These are phyloP conservation scores for Tetramorium simillimum DNA, from an alignment of 1,140 invertebrate species.

Conservation along the genomic window DNA sequence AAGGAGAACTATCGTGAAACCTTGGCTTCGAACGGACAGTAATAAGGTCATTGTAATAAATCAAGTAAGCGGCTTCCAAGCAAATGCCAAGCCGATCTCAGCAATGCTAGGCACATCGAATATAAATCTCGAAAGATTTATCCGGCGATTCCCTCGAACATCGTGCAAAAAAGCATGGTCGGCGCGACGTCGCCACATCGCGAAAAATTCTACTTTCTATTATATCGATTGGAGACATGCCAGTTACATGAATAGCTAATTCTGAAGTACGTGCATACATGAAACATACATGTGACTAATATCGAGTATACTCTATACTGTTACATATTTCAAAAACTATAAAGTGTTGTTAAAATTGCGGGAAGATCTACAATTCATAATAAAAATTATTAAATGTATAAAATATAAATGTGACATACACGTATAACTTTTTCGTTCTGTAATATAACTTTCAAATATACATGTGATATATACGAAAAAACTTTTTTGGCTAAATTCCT, in stretches of 20 bases:
- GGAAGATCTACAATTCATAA: background rate
- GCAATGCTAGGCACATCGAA: conserved; percentile 37
- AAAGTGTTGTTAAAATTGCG: background rate
- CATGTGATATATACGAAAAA: background rate
- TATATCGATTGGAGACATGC: conserved; percentile 42
- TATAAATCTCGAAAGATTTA: conserved; percentile 65
- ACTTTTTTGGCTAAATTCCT: background rate
- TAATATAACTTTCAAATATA: background rate
- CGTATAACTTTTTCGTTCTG: background rate
- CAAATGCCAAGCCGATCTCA: conserved; percentile 58
- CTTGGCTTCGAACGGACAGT: conserved; percentile 1
- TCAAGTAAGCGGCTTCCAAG: conserved; percentile 38
- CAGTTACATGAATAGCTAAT: conserved; percentile 13
- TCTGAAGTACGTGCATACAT: background rate
- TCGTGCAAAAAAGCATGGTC: conserved; percentile 22
- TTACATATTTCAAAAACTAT: background rate
- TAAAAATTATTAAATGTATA: background rate
- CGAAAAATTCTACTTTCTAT: conserved; percentile 33
- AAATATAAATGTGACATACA: background rate
- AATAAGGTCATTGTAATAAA: conserved; percentile 61
- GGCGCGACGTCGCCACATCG: conserved; percentile 10
- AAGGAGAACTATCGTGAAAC: background rate
- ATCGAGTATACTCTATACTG: background rate
- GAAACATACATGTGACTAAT: background rate
- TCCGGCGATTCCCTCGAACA: background rate